Conservation (phyloP, 2,888 invertebrate genomes). For the Nymphalis c-album region DNA sequence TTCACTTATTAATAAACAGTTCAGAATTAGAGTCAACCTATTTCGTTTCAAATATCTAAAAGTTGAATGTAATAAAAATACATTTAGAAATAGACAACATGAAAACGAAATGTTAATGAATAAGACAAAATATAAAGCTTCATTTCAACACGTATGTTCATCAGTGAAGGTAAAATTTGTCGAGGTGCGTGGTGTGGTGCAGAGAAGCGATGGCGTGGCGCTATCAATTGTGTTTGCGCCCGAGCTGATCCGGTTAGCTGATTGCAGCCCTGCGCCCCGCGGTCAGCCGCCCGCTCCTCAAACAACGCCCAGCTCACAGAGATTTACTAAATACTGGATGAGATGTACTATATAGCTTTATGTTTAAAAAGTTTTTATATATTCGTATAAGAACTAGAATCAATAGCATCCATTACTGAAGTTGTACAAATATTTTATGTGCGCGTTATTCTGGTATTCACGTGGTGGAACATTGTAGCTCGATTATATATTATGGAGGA, state of each 20-base stretch:
- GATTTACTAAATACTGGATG: conserved; percentile 28
- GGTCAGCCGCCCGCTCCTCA: conserved; percentile 66
- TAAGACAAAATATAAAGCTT: not conserved
- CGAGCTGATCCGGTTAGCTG: conserved; percentile 75
- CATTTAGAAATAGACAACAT: not conserved
- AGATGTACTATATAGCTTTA: not conserved
- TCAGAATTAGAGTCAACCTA: too few species aligned
- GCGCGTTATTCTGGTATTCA: too few species aligned
- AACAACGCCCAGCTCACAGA: conserved; percentile 49
- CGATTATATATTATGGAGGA: too few species aligned
- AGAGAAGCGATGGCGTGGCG: conserved; percentile 32
- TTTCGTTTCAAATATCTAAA: too few species aligned
- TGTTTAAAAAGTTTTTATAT: not conserved
- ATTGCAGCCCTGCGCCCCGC: conserved; percentile 59
- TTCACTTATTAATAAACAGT: too few species aligned
- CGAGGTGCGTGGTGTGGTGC: conserved; percentile 26
- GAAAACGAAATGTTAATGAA: not conserved
- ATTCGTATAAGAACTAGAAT: too few species aligned
- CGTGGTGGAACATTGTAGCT: too few species aligned
- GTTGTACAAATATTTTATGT: too few species aligned
- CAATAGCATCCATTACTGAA: too few species aligned
- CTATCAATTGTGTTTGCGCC: conserved; percentile 69
- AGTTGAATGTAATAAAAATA: not conserved
- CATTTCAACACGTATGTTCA: conserved; percentile 9
- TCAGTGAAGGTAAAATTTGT: conserved; percentile 27